These are phyloP conservation scores for Cerceris rybyensis DNA, from an alignment of 2,888 invertebrate genomes.

Conservation along the genomic window DNA sequence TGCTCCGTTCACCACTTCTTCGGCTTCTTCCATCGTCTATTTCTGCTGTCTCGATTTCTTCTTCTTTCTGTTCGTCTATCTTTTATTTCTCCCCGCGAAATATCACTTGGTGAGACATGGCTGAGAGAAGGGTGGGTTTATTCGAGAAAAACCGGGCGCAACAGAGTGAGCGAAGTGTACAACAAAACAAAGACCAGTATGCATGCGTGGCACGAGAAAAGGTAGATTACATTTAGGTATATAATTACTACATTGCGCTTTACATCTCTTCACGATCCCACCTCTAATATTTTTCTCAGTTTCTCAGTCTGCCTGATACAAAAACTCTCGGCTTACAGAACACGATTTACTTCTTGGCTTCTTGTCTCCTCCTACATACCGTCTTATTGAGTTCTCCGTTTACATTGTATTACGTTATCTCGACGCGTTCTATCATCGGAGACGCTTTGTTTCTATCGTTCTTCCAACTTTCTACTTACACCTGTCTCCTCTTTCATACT, in stretches of 20 bases:
- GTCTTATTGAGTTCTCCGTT: conserved; percentile 32
- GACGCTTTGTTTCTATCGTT: neutral
- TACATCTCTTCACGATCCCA: conserved; percentile 58
- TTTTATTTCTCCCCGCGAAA: conserved; percentile 36
- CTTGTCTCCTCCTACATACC: conserved; percentile 38
- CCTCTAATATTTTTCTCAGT: conserved; percentile 26
- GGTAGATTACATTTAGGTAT: conserved; percentile 70
- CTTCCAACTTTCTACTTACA: neutral
- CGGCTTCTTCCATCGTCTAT: neutral
- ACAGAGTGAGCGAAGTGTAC: conserved; percentile 42
- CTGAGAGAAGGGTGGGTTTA: conserved; percentile 51
- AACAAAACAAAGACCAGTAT: conserved; percentile 59
- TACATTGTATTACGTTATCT: conserved; percentile 23
- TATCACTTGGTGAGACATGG: conserved; percentile 43
- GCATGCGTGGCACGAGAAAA: conserved; percentile 75
- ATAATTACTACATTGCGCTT: conserved; percentile 64
- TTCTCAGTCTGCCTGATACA: conserved; percentile 47
- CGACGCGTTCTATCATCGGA: neutral
- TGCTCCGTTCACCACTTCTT: conserved; percentile 1
- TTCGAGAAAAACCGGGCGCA: conserved; percentile 39
- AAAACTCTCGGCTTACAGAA: conserved; percentile 58
- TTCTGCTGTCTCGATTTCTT: neutral
- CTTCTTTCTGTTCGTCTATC: conserved; percentile 7
- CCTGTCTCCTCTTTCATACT: neutral
- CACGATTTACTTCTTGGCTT: conserved; percentile 51